phyloP scores from a whole-genome alignment of 1,140 invertebrate species.

The Drosophila prosaltans region DNA sequence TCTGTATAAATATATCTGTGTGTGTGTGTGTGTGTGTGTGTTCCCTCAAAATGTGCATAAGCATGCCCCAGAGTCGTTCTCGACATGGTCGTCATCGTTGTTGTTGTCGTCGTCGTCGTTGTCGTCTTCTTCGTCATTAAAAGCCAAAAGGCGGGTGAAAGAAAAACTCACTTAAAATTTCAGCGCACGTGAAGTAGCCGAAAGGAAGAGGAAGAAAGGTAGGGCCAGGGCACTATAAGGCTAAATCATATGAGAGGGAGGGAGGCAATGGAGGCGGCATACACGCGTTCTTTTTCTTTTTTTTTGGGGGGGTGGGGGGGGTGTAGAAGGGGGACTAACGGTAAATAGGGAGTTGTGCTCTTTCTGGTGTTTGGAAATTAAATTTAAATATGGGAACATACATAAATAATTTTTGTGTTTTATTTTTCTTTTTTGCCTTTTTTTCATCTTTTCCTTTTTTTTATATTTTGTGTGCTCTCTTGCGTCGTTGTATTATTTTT shows the following conservation, averaged over 20 bases:
- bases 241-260: slow-evolving; percentile 2
- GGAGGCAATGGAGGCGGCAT: slow-evolving; percentile 2
- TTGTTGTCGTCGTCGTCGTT: slow-evolving; percentile 34
- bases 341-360: slow-evolving; percentile 51
- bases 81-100: slow-evolving; percentile 22
- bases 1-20: slow-evolving; percentile 66
- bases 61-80: slow-evolving; percentile 73
- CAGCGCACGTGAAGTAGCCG: slow-evolving; percentile 69
- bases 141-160: slow-evolving; percentile 68
- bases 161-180: slow-evolving; percentile 81
- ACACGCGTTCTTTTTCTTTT: slow-evolving; percentile 41
- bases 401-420: slow-evolving; percentile 25
- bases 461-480: neutral
- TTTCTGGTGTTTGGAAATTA: slow-evolving; percentile 43
- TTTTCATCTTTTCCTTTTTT: neutral
- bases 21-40: slow-evolving; percentile 25
- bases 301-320: too few relatives aligned
- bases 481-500: neutral
- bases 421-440: neutral
- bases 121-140: slow-evolving; percentile 64
- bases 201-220: slow-evolving; percentile 1
- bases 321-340: slow-evolving; percentile 48
- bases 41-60: slow-evolving; percentile 63
- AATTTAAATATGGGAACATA: slow-evolving; percentile 58
- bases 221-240: slow-evolving; percentile 4